Evolutionary conservation across 1,140 invertebrate species (phyloP).

Genomic region (Drosophila asahinai): DNA sequence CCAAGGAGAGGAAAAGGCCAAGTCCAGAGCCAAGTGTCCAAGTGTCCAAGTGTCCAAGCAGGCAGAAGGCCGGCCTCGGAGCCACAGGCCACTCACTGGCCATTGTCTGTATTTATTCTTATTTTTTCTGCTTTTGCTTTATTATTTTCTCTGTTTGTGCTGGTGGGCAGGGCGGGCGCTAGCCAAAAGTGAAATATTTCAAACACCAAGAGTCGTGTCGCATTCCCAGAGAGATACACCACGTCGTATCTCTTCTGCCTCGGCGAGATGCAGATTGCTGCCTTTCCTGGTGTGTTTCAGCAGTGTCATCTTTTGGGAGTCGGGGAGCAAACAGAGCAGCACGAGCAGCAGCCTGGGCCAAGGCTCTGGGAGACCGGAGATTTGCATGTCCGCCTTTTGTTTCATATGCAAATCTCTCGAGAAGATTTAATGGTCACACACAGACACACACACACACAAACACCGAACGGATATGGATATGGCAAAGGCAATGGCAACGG

Average conservation of each 20-base stretch:
- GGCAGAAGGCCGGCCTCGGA: constrained; percentile 14
- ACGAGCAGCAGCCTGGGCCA: constrained; percentile 18
- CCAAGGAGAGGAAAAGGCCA: constrained; percentile 12
- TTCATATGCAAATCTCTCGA: constrained; percentile 53
- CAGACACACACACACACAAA: constrained; percentile 7
- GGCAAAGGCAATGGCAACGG: constrained; percentile 17
- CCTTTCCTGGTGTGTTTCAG: constrained; percentile 2
- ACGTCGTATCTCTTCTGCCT: constrained; percentile 6
- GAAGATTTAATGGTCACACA: constrained; percentile 45
- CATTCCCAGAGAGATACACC: constrained; percentile 36
- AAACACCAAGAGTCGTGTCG: constrained; percentile 65
- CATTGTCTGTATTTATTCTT: constrained; percentile 59
- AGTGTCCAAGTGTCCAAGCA: neutral
- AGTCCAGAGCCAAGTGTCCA: constrained; percentile 17
- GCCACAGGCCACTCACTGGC: constrained; percentile 26
- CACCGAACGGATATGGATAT: constrained; percentile 48
- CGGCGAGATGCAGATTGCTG: constrained; percentile 31
- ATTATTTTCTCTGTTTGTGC: constrained; percentile 3
- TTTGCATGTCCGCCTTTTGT: constrained; percentile 52
- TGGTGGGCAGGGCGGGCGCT: constrained; percentile 53
- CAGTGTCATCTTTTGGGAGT: constrained; percentile 68
- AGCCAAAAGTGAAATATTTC: constrained; percentile 78
- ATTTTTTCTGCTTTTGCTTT: neutral
- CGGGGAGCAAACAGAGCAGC: constrained; percentile 63
- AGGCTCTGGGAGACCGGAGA: constrained; percentile 12